Conservation (phyloP, 2,888 invertebrate genomes). For the Sturmia bella region DNA sequence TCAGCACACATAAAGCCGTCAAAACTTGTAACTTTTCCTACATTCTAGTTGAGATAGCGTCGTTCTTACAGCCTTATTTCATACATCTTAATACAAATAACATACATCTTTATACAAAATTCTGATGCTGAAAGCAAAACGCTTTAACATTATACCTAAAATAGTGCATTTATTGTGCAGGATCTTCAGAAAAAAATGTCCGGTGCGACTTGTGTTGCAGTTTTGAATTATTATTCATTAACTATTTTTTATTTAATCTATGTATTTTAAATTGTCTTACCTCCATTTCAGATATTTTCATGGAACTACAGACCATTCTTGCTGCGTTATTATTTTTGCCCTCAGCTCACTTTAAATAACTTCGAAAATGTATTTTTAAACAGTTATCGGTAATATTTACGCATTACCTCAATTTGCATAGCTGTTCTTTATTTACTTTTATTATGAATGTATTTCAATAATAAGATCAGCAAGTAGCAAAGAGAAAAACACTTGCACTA, state of each 20-base stretch:
- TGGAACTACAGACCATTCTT: constrained; percentile 75
- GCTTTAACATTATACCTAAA: too few relatives aligned
- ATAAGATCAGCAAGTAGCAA: constrained; percentile 2
- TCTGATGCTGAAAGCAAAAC: too few relatives aligned
- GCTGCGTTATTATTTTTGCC: constrained; percentile 22
- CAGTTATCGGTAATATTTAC: constrained; percentile 24
- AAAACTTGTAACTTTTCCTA: too few relatives aligned
- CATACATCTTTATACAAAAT: too few relatives aligned
- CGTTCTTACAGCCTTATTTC: too few relatives aligned
- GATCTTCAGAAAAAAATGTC: too few relatives aligned
- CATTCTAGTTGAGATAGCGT: too few relatives aligned
- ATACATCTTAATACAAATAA: too few relatives aligned
- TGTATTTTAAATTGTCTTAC: constrained; percentile 68
- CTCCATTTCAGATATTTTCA: constrained; percentile 75
- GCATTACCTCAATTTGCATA: constrained; percentile 14
- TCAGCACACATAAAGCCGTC: too few relatives aligned
- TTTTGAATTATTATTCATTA: background rate
- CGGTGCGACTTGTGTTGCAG: too few relatives aligned
- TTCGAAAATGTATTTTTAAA: constrained; percentile 11
- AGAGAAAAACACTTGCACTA: background rate
- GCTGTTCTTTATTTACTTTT: constrained; percentile 48
- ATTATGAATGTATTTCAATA: constrained; percentile 7
- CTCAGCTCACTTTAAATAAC: background rate
- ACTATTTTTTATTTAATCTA: background rate
- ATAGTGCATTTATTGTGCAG: too few relatives aligned